phyloP scores from a whole-genome alignment of 2,113 vertebrate species.

The Hyaena hyaena region DNA sequence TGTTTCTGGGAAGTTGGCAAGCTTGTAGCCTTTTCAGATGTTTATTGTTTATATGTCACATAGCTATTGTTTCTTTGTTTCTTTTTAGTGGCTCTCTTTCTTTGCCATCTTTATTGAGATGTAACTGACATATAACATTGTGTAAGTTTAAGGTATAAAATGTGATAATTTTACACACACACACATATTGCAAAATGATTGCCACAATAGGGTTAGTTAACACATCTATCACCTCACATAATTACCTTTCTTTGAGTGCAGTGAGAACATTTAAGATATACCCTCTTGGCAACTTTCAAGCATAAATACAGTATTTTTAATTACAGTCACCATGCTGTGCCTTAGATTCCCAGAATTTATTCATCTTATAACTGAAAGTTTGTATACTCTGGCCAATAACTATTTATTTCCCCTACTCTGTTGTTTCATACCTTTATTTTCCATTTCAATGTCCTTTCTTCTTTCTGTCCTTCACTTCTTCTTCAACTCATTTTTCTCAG shows the following conservation, averaged over 20 bases:
- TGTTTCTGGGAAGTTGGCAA: slow-evolving; percentile 2
- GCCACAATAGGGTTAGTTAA: not conserved
- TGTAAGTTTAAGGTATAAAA: not conserved
- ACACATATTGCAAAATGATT: not conserved
- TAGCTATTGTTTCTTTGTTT: not conserved
- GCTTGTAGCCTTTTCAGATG: not conserved
- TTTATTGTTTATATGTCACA: not conserved
- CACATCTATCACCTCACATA: not conserved
- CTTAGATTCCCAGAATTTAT: not conserved
- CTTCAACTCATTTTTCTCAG: not conserved
- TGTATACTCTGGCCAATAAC: not conserved
- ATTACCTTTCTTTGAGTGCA: not conserved
- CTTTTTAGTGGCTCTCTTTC: not conserved
- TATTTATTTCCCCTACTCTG: not conserved
- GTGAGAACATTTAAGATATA: not conserved
- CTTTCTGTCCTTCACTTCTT: not conserved
- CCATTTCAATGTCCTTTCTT: not conserved
- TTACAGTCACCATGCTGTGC: not conserved
- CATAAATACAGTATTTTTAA: not conserved
- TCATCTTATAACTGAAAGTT: not conserved
- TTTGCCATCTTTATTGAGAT: not conserved
- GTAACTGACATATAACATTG: not conserved
- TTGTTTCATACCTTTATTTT: not conserved
- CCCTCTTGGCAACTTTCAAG: not conserved
- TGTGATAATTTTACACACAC: not conserved